Base-by-base conservation (phyloP, 2,888 invertebrate species). In the Galerucella pusilla region DNA sequence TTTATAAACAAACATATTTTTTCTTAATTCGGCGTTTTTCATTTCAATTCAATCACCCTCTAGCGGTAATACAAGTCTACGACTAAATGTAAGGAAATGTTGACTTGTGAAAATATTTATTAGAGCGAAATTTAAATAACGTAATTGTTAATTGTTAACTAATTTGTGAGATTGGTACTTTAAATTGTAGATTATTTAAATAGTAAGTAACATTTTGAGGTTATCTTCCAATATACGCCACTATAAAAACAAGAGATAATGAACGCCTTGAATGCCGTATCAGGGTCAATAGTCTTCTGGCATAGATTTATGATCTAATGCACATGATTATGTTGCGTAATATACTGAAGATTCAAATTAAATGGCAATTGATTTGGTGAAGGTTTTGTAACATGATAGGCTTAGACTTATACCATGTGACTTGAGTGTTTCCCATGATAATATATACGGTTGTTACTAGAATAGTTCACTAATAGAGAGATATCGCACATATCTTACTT, bases 61-160 rank as follows among this genome's bases (percentile, higher is more conserved):
- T 20, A 20, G 20, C 20, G 20, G 20, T 20, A 1, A 20, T 20
- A 20, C 20, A 20, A 20, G 20, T 20, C 20, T 20, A 20, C 20
- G 20, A 20, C 20, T 20, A 20, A 20, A 20, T 20, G 20, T 20
- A 20, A 20, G 35, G 35, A 4, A 35, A 35, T 35, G 6, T 35
- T 35, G 35, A 35, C 35, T 35, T 35, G 35, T 35, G 35, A 35
- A 35, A 35, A 35, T 35, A 6, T 35, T 35, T 35, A 35, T 35
- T 42, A 42, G 35, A 42, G 35, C 7, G 7, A 9, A 1, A 42
- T 42, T 42, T 42, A 42, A 42, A 0, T 35, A 6, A 6, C 35
- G 5, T 6, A 35, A 35, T 35, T 20, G 20, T 42, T 42, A 42
- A 76, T 66, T 65, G 16, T 49, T 20, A 73, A 70, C 60, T 63